Base-by-base conservation (phyloP, 2,113 vertebrate species). In the Amphiprion percula region DNA sequence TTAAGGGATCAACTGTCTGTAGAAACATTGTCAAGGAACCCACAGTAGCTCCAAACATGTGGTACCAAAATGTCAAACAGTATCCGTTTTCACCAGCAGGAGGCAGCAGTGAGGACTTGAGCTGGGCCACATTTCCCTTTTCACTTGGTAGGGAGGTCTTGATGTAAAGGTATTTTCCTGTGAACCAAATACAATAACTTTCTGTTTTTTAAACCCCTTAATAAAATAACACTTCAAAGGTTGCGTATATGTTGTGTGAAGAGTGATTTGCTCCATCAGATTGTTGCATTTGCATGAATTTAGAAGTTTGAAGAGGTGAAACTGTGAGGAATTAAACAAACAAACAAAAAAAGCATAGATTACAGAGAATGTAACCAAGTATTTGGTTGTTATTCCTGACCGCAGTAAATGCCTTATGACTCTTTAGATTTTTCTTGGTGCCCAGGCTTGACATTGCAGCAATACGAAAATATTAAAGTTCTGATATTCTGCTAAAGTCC, bases 21-120 rank as follows among this genome's bases (percentile, higher is more conserved):
- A 93, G 72, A 78, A 90, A 55, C 61, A 95, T 56, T 74, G 52
- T 93, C 56, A 95, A 69, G 68, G 90, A 89, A 44, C 93, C 94
- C 28, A 93, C 89, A 15, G 91, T 93, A 1, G 93, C 83, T 63
- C 94, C 94, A 76, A 91, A 94, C 94, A 95, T 95, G 86, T 95
- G 94, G 75, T 93, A 94, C 91, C 93, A 94, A 80, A 95, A 88
- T 24, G 72, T 84, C 17, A 95, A 73, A 63, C 94, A 95, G 87
- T 95, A 94, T 44, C 95, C 95, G 0, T 83, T 23, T 39, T 87
- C 72, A 69, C 88, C 92, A 93, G 90, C 87, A 85, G 93, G 87
- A 8, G 91, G 92, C 59, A 95, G 86, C 61, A 92, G 66, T 19
- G 71, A 66, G 4, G 94, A 94, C 89, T 92, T 94, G 49, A 95